Conservation (phyloP, 2,888 invertebrate genomes). For the Brachypalpus laphriformis region DNA sequence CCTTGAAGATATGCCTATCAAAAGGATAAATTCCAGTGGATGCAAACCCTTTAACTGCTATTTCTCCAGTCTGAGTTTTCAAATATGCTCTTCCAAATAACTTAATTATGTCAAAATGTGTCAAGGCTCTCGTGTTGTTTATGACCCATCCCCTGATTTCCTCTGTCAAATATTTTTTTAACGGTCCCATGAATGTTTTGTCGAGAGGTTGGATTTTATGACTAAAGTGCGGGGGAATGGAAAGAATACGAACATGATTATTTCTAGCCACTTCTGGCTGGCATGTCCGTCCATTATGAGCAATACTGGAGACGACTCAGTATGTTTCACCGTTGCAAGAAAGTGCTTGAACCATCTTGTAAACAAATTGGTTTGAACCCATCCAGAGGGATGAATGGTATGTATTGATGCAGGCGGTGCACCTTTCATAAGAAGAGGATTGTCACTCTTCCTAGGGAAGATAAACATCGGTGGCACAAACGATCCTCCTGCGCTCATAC, state of each 20-base stretch:
- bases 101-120: constrained; percentile 54
- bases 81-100: constrained; percentile 42
- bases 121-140: constrained; percentile 40
- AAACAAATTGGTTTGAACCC: too few relatives aligned
- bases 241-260: constrained; percentile 50
- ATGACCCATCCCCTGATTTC: constrained; percentile 43
- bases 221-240: constrained; percentile 54
- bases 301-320: too few relatives aligned
- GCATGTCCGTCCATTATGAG: too few relatives aligned
- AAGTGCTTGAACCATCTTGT: constrained; percentile 56
- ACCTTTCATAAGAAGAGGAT: too few relatives aligned
- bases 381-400: constrained; percentile 53
- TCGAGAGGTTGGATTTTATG: constrained; percentile 62
- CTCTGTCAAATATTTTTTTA: constrained; percentile 59
- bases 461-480: constrained; percentile 42
- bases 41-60: constrained; percentile 44
- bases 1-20: constrained; percentile 15
- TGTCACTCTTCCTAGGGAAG: constrained; percentile 46
- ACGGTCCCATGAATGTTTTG: constrained; percentile 58
- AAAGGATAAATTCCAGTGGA: constrained; percentile 47
- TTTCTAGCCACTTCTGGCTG: constrained; percentile 43
- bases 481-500: too few relatives aligned
- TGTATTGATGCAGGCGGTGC: too few relatives aligned
- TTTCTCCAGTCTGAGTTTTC: constrained; percentile 48
- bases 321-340: constrained; percentile 40